Evolutionary conservation across 2,797 vertebrate species (phyloP).

Genomic region (Melanotaenia pygmaea): DNA sequence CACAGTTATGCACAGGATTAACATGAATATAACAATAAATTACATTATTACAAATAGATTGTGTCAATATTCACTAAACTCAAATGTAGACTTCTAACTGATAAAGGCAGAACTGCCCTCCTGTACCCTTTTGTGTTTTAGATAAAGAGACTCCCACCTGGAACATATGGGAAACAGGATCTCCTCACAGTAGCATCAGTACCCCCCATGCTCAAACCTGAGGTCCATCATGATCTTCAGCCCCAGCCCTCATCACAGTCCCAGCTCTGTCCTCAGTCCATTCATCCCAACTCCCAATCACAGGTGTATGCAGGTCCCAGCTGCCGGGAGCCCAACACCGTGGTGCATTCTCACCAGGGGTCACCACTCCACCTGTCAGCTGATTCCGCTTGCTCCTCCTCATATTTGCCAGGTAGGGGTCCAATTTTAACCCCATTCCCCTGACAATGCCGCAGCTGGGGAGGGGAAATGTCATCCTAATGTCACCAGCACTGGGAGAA

Average conservation of each 20-base stretch:
- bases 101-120: background rate
- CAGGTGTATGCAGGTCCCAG: constrained; percentile 47
- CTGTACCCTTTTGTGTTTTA: constrained; percentile 63
- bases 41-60: constrained; percentile 39
- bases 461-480: constrained; percentile 78
- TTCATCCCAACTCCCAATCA: constrained; percentile 38
- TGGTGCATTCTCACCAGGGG: constrained; percentile 66
- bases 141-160: constrained; percentile 86
- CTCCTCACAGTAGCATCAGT: constrained; percentile 51
- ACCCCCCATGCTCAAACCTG: constrained; percentile 35
- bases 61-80: constrained; percentile 42
- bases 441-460: constrained; percentile 67
- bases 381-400: constrained; percentile 68
- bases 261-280: constrained; percentile 25
- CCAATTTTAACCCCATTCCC: constrained; percentile 39
- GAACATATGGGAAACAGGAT: constrained; percentile 56
- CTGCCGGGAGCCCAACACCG: constrained; percentile 44
- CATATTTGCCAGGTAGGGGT: constrained; percentile 78
- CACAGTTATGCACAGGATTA: constrained; percentile 62
- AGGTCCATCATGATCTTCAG: constrained; percentile 38
- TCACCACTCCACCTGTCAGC: constrained; percentile 67
- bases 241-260: background rate
- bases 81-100: constrained; percentile 33
- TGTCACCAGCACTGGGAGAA: constrained; percentile 64
- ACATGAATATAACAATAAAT: constrained; percentile 55